Conservation (phyloP, 2,113 vertebrate species). For the Myrmecobius fasciatus region DNA sequence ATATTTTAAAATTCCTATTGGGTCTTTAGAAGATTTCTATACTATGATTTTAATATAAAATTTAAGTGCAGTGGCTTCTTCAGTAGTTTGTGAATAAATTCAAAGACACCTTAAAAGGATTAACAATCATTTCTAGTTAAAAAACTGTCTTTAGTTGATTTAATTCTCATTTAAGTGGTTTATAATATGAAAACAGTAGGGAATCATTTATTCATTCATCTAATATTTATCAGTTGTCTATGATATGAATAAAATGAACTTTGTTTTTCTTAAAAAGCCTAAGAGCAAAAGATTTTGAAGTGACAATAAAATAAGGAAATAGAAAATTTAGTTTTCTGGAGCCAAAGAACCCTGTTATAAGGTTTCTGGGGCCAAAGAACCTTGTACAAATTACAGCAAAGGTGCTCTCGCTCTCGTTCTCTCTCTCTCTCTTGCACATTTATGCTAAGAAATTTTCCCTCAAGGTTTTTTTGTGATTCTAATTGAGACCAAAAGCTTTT, state of each 20-base stretch:
- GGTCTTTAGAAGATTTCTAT: not conserved
- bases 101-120: not conserved
- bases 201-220: not conserved
- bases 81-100: not conserved
- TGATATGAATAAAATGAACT: conserved; percentile 5
- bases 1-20: not conserved
- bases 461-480: not conserved
- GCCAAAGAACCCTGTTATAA: not conserved
- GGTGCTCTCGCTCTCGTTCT: too few species aligned
- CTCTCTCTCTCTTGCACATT: too few species aligned
- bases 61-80: not conserved
- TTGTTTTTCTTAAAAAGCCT: conserved; percentile 4
- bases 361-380: not conserved
- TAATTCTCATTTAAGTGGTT: not conserved
- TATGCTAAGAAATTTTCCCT: not conserved
- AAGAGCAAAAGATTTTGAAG: not conserved
- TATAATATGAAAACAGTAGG: not conserved
- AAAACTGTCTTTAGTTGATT: not conserved
- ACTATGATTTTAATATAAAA: not conserved
- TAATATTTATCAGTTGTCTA: not conserved
- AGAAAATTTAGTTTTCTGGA: not conserved
- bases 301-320: not conserved
- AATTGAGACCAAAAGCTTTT: not conserved
- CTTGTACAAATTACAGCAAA: not conserved
- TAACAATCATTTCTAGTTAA: not conserved